These are phyloP conservation scores for Sphenodon punctatus DNA, from an alignment of 2,797 vertebrate genomes.

Conservation along the genomic window DNA sequence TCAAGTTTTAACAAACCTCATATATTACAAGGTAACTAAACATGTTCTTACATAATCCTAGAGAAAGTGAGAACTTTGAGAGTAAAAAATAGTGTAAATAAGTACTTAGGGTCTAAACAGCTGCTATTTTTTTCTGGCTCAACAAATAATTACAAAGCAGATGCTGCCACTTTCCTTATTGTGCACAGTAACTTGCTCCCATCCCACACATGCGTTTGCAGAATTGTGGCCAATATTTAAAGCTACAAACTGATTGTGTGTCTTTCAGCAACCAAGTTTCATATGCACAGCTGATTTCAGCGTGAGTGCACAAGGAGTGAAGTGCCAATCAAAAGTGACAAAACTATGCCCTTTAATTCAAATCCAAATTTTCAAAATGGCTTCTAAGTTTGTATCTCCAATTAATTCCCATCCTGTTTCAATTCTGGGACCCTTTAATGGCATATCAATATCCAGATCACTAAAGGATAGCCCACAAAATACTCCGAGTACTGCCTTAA, in stretches of 20 bases:
- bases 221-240: not conserved
- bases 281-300: not conserved
- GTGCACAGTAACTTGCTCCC: not conserved
- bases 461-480: not conserved
- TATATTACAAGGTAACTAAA: not conserved
- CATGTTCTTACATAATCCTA: not conserved
- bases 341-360: not conserved
- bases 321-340: not conserved
- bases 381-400: not conserved
- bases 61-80: not conserved
- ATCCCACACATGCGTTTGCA: not conserved
- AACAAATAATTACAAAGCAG: not conserved
- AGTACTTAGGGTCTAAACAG: not conserved
- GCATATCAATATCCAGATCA: not conserved
- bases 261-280: not conserved
- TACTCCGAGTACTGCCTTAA: no score
- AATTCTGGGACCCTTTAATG: not conserved
- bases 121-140: not conserved
- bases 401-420: not conserved
- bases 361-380: not conserved
- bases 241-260: not conserved
- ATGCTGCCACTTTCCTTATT: not conserved
- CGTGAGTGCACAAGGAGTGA: not conserved
- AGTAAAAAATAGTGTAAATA: not conserved
- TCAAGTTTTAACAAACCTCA: not conserved